Conservation (phyloP, 1,140 invertebrate species). For the Drosophila obscura region DNA sequence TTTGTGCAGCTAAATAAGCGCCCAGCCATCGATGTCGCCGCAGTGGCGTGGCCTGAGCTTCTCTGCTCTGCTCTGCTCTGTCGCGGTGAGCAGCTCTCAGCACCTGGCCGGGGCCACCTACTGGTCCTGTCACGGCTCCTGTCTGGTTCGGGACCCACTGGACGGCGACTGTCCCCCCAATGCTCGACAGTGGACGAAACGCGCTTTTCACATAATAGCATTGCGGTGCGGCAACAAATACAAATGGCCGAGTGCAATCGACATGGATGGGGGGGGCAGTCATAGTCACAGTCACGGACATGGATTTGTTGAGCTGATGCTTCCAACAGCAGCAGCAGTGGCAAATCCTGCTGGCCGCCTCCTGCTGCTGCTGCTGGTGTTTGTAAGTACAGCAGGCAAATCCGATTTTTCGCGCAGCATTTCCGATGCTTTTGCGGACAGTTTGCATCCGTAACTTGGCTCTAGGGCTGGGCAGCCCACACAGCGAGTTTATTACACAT, state of each 20-base stretch:
- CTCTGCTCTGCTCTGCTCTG: too few relatives aligned
- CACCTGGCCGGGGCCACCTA: slow-evolving; percentile 45
- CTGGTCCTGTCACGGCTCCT: slow-evolving; percentile 9
- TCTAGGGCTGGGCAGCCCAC: not conserved
- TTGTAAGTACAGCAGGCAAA: slow-evolving; percentile 62
- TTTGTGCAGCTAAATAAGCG: slow-evolving; percentile 69
- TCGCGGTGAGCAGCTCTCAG: slow-evolving; percentile 62
- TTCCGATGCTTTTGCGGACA: not conserved
- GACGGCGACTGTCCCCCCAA: slow-evolving; percentile 3
- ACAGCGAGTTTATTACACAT: slow-evolving; percentile 49
- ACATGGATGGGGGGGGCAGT: slow-evolving; percentile 9
- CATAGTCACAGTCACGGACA: slow-evolving; percentile 4
- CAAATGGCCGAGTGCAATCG: slow-evolving; percentile 42
- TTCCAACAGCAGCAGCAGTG: slow-evolving; percentile 5
- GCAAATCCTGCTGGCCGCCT: not conserved
- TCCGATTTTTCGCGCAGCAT: slow-evolving; percentile 60
- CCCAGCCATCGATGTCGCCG: slow-evolving; percentile 45
- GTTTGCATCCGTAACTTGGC: slow-evolving; percentile 20
- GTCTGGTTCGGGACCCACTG: slow-evolving; percentile 14
- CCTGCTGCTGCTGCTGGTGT: slow-evolving; percentile 16
- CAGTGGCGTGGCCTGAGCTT: slow-evolving; percentile 35
- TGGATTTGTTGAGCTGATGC: slow-evolving; percentile 31
- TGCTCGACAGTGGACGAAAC: slow-evolving; percentile 25
- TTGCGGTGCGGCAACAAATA: slow-evolving; percentile 71
- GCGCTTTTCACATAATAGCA: slow-evolving; percentile 74